Evolutionary conservation across 2,888 invertebrate genomes (phyloP), one percentile per base, ranked within the genome.

Genomic region (Agrochola litura): DNA sequence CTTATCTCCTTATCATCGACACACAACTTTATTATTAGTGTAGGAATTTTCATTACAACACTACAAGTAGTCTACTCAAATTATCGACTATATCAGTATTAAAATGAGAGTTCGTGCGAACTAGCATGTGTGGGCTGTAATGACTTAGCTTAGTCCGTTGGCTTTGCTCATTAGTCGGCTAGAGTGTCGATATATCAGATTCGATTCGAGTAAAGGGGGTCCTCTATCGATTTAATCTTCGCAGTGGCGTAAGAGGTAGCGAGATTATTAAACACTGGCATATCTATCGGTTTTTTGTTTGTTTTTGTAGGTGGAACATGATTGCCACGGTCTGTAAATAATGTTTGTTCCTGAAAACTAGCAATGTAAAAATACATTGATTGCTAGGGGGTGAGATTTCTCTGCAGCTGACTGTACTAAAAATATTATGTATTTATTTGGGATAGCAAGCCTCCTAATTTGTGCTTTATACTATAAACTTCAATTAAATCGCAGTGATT

Each of bases 161-260:
- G 95, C 94, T 96, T 95, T 95, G 92, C 95, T 95, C 95, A 96
- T 96, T 96, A 95, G 90, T 89, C 83, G 87, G 83, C 88, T 95
- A 86, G 90, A 95, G 95, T 95, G 91, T 93, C 92, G 91, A 92
- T 90, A 87, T 91, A 92, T 93, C 91, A 91, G 91, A 92, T 93
- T 92, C 90, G 90, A 92, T 91, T 92, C 91, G 90, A 92, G 91
- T 89, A 91, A 91, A 90, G 91, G 90, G 90, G 86, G 89, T 74
- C 77, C 87, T 77, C 90, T 90, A 90, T 94, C 91, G 90, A 86
- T 88, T 90, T 91, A 89, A 92, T 92, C 90, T 89, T 86, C 85
- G 81, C 82, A 86, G 84, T 89, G 83, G 86, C 86, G 84, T 88
- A 87, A 85, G 87, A 87, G 78, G 77, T 79, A 61, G 70, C 49